These are phyloP conservation scores for Pelochelys cantorii DNA, from an alignment of 2,797 vertebrate species.

Conservation along the genomic window DNA sequence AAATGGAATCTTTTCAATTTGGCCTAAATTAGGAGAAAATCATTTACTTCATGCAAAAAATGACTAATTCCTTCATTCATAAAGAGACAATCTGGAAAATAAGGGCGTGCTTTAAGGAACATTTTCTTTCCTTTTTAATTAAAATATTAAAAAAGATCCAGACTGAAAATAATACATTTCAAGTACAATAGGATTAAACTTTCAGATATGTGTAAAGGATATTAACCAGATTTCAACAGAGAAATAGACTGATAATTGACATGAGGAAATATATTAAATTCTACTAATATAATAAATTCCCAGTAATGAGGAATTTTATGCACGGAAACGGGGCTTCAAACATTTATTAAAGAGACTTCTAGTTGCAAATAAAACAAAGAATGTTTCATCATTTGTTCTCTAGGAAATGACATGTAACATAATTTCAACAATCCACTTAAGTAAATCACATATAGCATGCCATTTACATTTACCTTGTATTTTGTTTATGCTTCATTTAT, in stretches of 20 bases:
- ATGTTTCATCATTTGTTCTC: not conserved
- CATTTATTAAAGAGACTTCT: not conserved
- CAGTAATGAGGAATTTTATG: not conserved
- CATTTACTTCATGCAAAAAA: constrained; percentile 7
- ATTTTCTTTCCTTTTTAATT: constrained; percentile 15
- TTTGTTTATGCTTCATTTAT: not conserved
- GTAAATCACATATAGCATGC: not conserved
- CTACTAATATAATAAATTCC: constrained; percentile 23
- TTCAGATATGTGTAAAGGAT: not conserved
- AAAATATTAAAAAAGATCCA: constrained; percentile 27
- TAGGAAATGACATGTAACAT: not conserved
- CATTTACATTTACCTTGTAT: not conserved
- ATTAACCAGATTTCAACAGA: not conserved
- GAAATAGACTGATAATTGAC: not conserved
- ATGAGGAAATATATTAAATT: not conserved
- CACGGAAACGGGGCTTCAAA: not conserved
- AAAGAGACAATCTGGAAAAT: constrained; percentile 10
- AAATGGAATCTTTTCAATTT: constrained; percentile 23
- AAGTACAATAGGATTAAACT: not conserved
- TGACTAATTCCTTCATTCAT: constrained; percentile 22
- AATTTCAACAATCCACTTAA: not conserved
- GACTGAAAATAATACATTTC: not conserved
- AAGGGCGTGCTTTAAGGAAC: constrained; percentile 4
- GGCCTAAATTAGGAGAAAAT: constrained; percentile 17
- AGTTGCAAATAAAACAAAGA: not conserved